Conservation (phyloP, 2,113 vertebrate species). For the Chunga burmeisteri region DNA sequence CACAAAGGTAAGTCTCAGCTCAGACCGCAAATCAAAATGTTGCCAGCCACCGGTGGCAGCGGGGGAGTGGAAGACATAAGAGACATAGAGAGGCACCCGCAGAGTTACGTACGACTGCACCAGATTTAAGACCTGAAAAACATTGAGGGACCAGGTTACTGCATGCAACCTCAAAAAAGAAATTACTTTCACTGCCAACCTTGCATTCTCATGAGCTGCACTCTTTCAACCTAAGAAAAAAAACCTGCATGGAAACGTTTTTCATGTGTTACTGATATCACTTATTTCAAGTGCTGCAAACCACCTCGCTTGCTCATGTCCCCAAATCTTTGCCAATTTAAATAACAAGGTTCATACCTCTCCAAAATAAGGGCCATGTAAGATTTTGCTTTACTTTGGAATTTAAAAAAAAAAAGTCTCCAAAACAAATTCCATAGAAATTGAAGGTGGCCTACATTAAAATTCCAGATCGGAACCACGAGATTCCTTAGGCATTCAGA, state of each 20-base stretch:
- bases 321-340: neutral
- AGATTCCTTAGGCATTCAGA: neutral
- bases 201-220: neutral
- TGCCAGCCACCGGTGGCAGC: constrained; percentile 78
- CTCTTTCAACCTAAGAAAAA: neutral
- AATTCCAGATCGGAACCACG: neutral
- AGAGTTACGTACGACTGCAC: constrained; percentile 80
- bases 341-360: neutral
- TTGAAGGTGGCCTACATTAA: neutral
- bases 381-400: neutral
- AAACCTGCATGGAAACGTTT: neutral
- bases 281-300: neutral
- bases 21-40: constrained; percentile 81
- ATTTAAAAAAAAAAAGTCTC: neutral
- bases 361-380: neutral
- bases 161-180: neutral
- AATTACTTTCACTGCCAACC: neutral
- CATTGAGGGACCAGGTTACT: neutral
- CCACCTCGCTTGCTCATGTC: neutral
- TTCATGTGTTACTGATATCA: neutral
- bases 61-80: constrained; percentile 79
- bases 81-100: constrained; percentile 75
- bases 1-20: constrained; percentile 80
- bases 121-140: constrained; percentile 74
- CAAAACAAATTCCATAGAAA: neutral